Conservation (phyloP, 2,113 vertebrate species). For the Podarcis cretensis region DNA sequence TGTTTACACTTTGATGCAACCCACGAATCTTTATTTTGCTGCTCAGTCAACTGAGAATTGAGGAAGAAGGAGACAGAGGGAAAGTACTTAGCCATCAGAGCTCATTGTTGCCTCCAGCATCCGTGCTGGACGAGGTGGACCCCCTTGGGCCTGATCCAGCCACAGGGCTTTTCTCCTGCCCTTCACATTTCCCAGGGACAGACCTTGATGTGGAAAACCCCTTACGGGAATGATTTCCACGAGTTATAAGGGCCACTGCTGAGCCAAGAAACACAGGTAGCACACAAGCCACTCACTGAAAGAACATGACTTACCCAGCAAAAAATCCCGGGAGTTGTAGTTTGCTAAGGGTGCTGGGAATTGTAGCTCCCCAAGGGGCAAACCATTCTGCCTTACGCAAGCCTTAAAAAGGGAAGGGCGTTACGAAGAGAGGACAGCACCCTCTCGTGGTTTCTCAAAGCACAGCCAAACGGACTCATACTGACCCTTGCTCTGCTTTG, state of each 20-base stretch:
- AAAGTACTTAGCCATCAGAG: not conserved
- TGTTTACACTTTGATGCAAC: not conserved
- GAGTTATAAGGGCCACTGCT: not conserved
- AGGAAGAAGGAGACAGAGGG: not conserved
- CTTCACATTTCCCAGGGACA: not conserved
- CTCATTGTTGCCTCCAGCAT: rapidly evolving
- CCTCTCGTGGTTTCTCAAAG: not conserved
- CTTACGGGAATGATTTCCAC: not conserved
- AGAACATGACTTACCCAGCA: too few species aligned
- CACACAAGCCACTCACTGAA: too few species aligned
- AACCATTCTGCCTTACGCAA: not conserved
- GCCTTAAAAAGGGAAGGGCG: not conserved
- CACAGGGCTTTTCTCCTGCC: too few species aligned
- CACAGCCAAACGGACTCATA: too few species aligned
- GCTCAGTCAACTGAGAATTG: not conserved
- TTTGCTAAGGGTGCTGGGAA: too few species aligned
- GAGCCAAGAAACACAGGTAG: not conserved
- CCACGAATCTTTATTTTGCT: too few species aligned
- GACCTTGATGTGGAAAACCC: not conserved
- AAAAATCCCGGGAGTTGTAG: too few species aligned
- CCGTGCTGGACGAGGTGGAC: too few species aligned
- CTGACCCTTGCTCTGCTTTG: not conserved
- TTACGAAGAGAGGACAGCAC: not conserved
- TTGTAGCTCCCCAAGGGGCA: too few species aligned
- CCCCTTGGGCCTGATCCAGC: too few species aligned